A percentile compares a stretch with the other conserved stretches of the same genome.
Evolutionary conservation across 2,888 invertebrate species (phyloP).

Genomic region (Scotopteryx bipunctaria): DNA sequence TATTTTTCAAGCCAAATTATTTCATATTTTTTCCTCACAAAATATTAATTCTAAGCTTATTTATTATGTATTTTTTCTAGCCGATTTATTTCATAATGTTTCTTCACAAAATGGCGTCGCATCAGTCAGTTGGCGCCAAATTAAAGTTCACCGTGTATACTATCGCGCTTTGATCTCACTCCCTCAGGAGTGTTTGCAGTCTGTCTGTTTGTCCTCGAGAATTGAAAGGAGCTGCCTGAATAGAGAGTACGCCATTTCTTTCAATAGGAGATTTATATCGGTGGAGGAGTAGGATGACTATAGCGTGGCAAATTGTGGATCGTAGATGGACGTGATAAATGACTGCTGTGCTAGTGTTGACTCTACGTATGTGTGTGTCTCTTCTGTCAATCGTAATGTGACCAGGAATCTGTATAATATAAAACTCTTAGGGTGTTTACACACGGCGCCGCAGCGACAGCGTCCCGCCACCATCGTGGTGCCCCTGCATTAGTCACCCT

Average conservation of each 20-base stretch:
- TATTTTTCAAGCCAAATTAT: too few relatives aligned
- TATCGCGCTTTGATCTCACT: conserved; percentile 80
- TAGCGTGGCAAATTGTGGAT: conserved; percentile 79
- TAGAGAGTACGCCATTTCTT: conserved; percentile 60
- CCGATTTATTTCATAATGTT: conserved; percentile 5
- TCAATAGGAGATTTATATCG: conserved; percentile 80
- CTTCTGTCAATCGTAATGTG: too few relatives aligned
- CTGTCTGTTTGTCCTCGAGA: conserved; percentile 69
- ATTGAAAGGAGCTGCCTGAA: conserved; percentile 71
- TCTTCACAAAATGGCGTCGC: conserved; percentile 73
- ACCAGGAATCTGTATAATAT: too few relatives aligned
- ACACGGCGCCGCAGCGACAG: too few relatives aligned
- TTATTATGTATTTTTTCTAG: too few relatives aligned
- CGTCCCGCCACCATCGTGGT: too few relatives aligned
- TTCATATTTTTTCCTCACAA: too few relatives aligned
- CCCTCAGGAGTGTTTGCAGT: conserved; percentile 72
- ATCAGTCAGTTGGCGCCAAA: conserved; percentile 74
- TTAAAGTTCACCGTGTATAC: conserved; percentile 72
- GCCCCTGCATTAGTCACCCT: too few relatives aligned
- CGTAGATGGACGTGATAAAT: conserved; percentile 71
- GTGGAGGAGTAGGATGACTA: conserved; percentile 59
- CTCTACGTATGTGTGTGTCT: too few relatives aligned
- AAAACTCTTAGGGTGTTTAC: too few relatives aligned
- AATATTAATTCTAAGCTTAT: too few relatives aligned
- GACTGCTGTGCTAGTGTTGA: conserved; percentile 19